Base-by-base conservation (phyloP, 2,113 vertebrate species). In the Ictalurus furcatus region DNA sequence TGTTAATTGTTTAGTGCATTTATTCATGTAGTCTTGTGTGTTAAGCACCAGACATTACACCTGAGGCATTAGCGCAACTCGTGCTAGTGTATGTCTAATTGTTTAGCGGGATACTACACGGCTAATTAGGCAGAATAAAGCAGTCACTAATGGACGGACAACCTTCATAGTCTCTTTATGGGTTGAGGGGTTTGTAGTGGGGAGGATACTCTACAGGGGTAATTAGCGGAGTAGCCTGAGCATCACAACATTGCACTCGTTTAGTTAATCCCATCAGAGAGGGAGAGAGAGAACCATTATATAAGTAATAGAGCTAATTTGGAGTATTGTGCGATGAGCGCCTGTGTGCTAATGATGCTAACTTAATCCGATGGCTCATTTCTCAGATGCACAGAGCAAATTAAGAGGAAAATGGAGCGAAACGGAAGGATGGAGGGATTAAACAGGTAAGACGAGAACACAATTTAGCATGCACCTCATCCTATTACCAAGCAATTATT, bases 141-240 rank as follows among this genome's bases (percentile, higher is more conserved):
- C 85, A n/a, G 34, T 78, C 78, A 76, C 28, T 86, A 78, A 78
- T 44, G 65, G 84, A 76, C 83, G 59, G 67, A 71, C 54, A 59
- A 63, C 19, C 52, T 67, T 86, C 59, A 59, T 80, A 6, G 8
- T 48, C 9, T 48, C 11, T 25, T 76, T 1, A 21, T 19, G 16
- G 44, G 84, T 48, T 48, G 44, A 48, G 44, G 44, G 44, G 44
- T 48, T 7, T 48, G 44, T 48, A 48, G 44, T 48, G 74, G 40
- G 54, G 76, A 88, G 40, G 37, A 76, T 86, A 83, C 76, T 67
- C 76, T 28, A 61, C 84, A 63, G 85, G 85, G 82, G 88, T 87
- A 80, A 91, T 91, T 83, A 85, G 88, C 23, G 8, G 85, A 81
- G 84, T 63, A 67, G 90, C 67, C 78, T 52, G 61, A 87, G 80